Evolutionary conservation across 2,888 invertebrate species (phyloP), one percentile per base, ranked within the genome.

Genomic region (Chirona hameri): DNA sequence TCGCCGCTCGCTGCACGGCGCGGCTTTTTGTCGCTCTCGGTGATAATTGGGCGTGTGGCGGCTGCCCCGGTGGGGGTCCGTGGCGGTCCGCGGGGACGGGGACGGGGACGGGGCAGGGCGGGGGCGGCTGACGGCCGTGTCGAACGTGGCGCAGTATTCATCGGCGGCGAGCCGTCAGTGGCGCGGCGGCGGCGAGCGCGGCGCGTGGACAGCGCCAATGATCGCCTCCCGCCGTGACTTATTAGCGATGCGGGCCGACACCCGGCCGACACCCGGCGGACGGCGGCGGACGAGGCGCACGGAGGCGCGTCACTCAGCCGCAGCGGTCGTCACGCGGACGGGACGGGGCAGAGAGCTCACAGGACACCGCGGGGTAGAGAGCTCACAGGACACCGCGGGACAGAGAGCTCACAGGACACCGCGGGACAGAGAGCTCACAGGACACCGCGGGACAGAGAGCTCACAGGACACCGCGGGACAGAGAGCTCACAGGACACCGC

Each of bases 181-280:
- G 21, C 57, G 57, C 39, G 57, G 2, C 39, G 31, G 39, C 76
- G 39, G 46, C 76, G 46, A 24, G 10, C 27, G 69, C 27, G 39
- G 76, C 76, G 76, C 76, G 46, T 21, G 24, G 46, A 76, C 76
- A 76, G 76, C 39, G 76, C 9, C 76, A 76, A 76, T 76, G 46
- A 76, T 10, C 46, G 24, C 24, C 76, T 31, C 76, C 76, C 46
- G 76, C 46, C 24, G 76, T 39, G 46, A 21, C 27, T 24, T 27
- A 76, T 76, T 24, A 76, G 31, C 29, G 18, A 52, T 52, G 27
- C 65, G 65, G n/a, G 27, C 21, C 57, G 57, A 24, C 57, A 24
- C 18, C 57, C 21, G n/a, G n/a, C 60, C 65, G 27, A n/a, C 65
- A 12, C 7, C 52, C n/a, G n/a, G 15, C 52, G 10, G 52, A 52